These are phyloP conservation scores for Noctuana brunneofusca DNA, from an alignment of 2,888 invertebrate genomes.

Conservation along the genomic window DNA sequence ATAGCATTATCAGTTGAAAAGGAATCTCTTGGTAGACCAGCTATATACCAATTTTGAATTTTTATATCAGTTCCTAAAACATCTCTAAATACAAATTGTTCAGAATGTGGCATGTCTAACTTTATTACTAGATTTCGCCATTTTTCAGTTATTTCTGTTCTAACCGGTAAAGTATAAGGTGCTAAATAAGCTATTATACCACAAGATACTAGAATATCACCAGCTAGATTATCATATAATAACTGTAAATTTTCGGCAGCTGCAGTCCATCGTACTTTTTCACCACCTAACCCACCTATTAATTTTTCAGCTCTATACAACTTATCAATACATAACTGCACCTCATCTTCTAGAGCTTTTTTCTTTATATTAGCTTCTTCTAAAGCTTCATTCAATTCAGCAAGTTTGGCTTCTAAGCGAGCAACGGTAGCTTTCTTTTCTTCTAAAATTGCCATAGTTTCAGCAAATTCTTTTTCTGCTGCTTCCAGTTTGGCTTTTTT, in stretches of 20 bases:
- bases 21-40: conserved; percentile 89
- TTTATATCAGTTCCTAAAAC: conserved; percentile 93
- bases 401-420: conserved; percentile 89
- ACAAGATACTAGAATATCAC: conserved; percentile 94
- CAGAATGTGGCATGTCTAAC: conserved; percentile 90
- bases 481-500: conserved; percentile 91
- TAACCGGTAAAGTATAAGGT: conserved; percentile 89
- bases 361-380: conserved; percentile 86
- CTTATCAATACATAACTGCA: conserved; percentile 92
- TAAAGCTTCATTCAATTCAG: conserved; percentile 86
- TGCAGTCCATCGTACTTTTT: conserved; percentile 92
- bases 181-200: conserved; percentile 95
- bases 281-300: conserved; percentile 93
- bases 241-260: conserved; percentile 89
- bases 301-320: conserved; percentile 93
- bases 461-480: conserved; percentile 91
- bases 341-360: conserved; percentile 87
- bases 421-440: conserved; percentile 91
- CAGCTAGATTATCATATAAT: conserved; percentile 91
- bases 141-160: conserved; percentile 82
- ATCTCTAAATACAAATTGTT: conserved; percentile 87
- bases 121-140: conserved; percentile 89
- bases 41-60: conserved; percentile 93
- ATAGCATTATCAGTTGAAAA: conserved; percentile 94
- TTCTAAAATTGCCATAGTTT: conserved; percentile 92